Evolutionary conservation across 2,888 invertebrate species (phyloP), one percentile per base, ranked within the genome.

Genomic region (Periphyllus acericola): DNA sequence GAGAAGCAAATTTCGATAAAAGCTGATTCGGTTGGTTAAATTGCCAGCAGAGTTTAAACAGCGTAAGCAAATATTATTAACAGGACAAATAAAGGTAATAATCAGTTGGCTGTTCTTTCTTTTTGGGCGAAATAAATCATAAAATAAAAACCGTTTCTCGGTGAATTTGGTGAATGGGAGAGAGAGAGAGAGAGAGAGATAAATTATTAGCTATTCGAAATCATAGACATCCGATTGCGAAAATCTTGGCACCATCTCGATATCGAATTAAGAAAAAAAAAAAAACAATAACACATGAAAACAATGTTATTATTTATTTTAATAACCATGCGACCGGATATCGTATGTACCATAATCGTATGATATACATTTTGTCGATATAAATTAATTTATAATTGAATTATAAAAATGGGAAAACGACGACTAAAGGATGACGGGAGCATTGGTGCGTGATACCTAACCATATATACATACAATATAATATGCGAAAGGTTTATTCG

Each of bases 61-160:
- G 17, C 17, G 40, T 75, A 46, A 75, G 14, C 3, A 46, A 75
- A 75, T 75, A 75, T 75, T 75, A 40, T 75, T n/a, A 75, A 46
- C 29, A 46, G n/a, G 46, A 14, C 8, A 46, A 75, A 75, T 36
- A 78, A 78, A 52, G 1, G 6, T 60, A 60, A 60, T 60, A 60
- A 60, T 21, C 60, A 3, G 60, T 21, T 60, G 21, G 21, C 14
- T 46, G 6, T 36, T 46, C n/a, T n/a, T n/a, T n/a, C n/a, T 46
- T 46, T 46, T 46, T 46, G 8, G 46, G 9, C 46, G 46, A 46
- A 11, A 46, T 46, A 46, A 11, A 46, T 46, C 14, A 11, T 14
- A 46, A 46, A 46, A 46, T 46, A 46, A 46, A 14, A 46, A 46
- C 14, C 46, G 25, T 60, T 60, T 60, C 5, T 60, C 21, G 6